Conservation (phyloP, 1,140 invertebrate species). For the Drosophila trapezifrons region DNA sequence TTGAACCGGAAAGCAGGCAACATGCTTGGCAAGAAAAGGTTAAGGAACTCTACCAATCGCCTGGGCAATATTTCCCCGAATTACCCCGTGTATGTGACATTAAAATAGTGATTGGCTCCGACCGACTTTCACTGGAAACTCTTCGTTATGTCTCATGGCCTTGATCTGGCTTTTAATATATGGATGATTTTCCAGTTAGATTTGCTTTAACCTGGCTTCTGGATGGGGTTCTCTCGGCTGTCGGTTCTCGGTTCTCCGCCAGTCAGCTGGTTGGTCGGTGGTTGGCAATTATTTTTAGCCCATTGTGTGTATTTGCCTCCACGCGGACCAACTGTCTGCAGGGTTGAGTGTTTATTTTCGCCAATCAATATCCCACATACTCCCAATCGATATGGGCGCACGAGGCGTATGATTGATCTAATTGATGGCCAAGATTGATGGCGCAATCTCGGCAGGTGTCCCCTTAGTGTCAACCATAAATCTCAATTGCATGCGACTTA, state of each 20-base stretch:
- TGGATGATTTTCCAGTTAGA: conserved; percentile 42
- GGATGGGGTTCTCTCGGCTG: conserved; percentile 9
- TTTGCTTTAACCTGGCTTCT: conserved; percentile 22
- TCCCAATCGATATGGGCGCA: conserved; percentile 65
- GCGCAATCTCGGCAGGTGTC: conserved; percentile 41
- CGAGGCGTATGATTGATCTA: conserved; percentile 69
- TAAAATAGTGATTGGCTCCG: conserved; percentile 12
- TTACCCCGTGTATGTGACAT: neutral
- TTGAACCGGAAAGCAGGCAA: conserved; percentile 19
- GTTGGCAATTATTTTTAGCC: conserved; percentile 73
- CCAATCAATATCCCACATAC: conserved; percentile 60
- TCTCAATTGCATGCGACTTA: conserved; percentile 61
- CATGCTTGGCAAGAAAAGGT: conserved; percentile 11
- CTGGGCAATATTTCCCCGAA: conserved; percentile 6
- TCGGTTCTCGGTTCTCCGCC: neutral
- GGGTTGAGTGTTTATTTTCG: conserved; percentile 49
- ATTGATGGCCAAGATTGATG: conserved; percentile 68
- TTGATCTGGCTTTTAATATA: conserved; percentile 23
- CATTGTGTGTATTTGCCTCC: conserved; percentile 53
- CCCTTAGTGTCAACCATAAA: conserved; percentile 33
- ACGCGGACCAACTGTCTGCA: conserved; percentile 47
- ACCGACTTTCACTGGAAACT: conserved; percentile 2
- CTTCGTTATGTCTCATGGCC: conserved; percentile 10
- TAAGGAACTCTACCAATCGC: conserved; percentile 14
- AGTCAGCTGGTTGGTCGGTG: conserved; percentile 47